Base-by-base conservation (phyloP, 2,888 invertebrate species). In the Scaptodrosophila latifasciaeformis region DNA sequence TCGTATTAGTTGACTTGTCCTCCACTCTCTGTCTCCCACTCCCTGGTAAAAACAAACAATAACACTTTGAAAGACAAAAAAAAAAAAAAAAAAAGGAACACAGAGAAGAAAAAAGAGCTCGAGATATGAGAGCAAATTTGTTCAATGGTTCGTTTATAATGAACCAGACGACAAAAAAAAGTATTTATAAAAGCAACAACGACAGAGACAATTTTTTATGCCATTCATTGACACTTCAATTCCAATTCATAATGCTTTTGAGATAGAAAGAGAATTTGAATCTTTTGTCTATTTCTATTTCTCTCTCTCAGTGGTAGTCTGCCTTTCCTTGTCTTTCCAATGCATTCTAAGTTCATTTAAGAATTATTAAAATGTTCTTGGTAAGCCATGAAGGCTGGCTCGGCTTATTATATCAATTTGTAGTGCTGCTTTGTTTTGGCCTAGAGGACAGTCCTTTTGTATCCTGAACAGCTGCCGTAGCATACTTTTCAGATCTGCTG, bases 191-290 rank as follows among this genome's bases (percentile, higher is more conserved):
- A n/a, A n/a, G n/a, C n/a, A n/a, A n/a, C n/a, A n/a, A n/a, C n/a
- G n/a, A n/a, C n/a, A n/a, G n/a, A n/a, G n/a, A n/a, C 57, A 49
- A 60, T 72, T 76, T 71, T 68, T 59, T 68, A 62, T 61, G 62
- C 59, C 67, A 76, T 79, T 79, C 80, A 81, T 52, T 71, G 80
- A 61, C 80, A 65, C 80, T 79, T 67, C 52, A 78, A 59, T 77
- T 58, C 48, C 74, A 81, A 81, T 72, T 79, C 76, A 63, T 67
- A 67, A 53, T 50, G 60, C 24, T 45, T 54, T 31, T 31, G n/a
- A 31, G n/a, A 2, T n/a, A n/a, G n/a, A n/a, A n/a, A n/a, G n/a
- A n/a, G n/a, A n/a, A n/a, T n/a, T n/a, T n/a, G n/a, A 42, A 19
- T 47, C 21, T 40, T 4, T 29, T 44, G 21, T 40, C 58, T 44